Evolutionary conservation across 2,888 invertebrate species (phyloP), one percentile per base, ranked within the genome.

Genomic region (Himalopsyche anomala): DNA sequence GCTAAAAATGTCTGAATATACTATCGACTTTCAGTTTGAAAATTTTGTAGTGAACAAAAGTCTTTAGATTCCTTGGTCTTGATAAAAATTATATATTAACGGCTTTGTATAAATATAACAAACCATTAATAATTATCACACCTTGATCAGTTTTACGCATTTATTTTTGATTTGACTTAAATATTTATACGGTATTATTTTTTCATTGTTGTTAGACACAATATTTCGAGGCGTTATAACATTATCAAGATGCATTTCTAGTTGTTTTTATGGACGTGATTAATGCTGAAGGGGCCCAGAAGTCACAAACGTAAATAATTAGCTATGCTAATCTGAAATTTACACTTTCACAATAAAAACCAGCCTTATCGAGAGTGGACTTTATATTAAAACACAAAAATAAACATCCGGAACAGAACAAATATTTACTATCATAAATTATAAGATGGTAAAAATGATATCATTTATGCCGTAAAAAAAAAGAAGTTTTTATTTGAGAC

Each of bases 341-440:
- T 74, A 74, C 74, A 74, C 74, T 74, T 74, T 74, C 74, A 74
- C 74, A 74, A 74, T 74, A 74, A 74, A 62, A 51, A 80, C 45
- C 80, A 80, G n/a, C 42, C 45, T 80, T 80, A 80, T 80, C 80
- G 17, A 80, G 51, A 45, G 80, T 51, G 51, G 9, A 42, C 69
- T 38, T 83, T 82, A 84, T 84, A 81, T 81, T 69, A 81, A 84
- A 84, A 86, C 81, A 80, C 82, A 69, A 42, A 85, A 84, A 85
- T 83, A 87, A 87, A 87, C 84, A 84, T 86, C 85, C 87, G 88
- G 82, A 88, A 88, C 87, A 85, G 86, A 87, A 88, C 88, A 87
- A 88, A 88, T 88, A 88, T 88, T 88, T 88, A 88, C 87, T 84
- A 54, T 87, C 85, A 79, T 88, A 88, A 87, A 88, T 88, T 87